Conservation (phyloP, 2,888 invertebrate species). For the Lathronympha strigana region DNA sequence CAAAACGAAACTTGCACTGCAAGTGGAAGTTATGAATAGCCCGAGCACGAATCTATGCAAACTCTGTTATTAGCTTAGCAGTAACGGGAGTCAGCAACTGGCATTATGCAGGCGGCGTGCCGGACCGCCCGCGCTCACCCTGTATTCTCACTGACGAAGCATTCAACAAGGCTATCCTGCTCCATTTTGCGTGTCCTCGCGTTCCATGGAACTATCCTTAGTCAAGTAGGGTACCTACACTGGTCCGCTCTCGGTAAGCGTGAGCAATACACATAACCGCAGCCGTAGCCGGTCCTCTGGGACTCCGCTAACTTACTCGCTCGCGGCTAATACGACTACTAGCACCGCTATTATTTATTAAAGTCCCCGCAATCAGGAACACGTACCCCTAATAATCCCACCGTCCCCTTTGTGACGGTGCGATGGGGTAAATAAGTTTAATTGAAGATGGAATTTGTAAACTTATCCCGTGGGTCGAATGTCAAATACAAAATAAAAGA, state of each 20-base stretch:
- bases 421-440: constrained; percentile 13
- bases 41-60: constrained; percentile 57
- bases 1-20: constrained; percentile 39
- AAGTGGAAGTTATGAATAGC: constrained; percentile 48
- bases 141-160: background rate
- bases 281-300: constrained; percentile 48
- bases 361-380: constrained; percentile 43
- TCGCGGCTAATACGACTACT: constrained; percentile 47
- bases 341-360: constrained; percentile 48
- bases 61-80: constrained; percentile 71
- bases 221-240: background rate
- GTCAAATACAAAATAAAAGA: background rate
- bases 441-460: background rate
- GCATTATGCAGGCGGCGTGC: constrained; percentile 54
- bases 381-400: constrained; percentile 46
- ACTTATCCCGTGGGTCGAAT: background rate
- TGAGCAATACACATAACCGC: constrained; percentile 46
- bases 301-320: constrained; percentile 48
- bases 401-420: constrained; percentile 25
- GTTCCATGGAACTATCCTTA: background rate
- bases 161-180: background rate
- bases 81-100: constrained; percentile 61
- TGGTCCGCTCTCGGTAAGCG: background rate
- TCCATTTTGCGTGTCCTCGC: background rate
- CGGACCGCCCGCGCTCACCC: constrained; percentile 49